Percentiles rank a stretch among this genome's conserved stretches.
These are phyloP conservation scores for Epizoanthus illoricatus DNA, from an alignment of 92 coral and sea anemone genomes.

Conservation along the genomic window DNA sequence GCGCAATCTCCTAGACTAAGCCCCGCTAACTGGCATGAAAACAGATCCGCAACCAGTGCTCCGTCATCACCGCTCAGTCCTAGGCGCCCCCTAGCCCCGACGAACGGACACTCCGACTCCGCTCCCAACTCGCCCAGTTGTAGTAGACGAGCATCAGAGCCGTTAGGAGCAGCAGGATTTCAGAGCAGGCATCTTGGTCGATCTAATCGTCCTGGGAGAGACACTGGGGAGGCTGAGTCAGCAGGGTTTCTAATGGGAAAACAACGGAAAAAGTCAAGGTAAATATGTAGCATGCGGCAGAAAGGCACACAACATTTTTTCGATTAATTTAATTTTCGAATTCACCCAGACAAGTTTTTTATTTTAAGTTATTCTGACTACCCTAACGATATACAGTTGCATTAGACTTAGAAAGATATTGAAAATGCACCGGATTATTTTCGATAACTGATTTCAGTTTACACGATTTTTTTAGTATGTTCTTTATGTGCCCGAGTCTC, in stretches of 20 bases:
- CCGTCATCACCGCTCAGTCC: constrained; percentile 19
- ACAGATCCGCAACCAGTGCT: constrained; percentile 10
- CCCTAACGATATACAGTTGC: no score
- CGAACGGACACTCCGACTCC: not conserved
- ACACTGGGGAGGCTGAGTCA: not conserved
- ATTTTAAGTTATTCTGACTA: no score
- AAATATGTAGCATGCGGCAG: not conserved
- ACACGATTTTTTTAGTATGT: no score
- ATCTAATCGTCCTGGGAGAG: not conserved
- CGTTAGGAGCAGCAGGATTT: constrained; percentile 18
- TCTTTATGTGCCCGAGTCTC: no score
- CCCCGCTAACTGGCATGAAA: not conserved
- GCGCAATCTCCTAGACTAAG: not conserved
- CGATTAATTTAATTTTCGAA: not conserved
- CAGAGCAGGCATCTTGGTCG: constrained; percentile 6
- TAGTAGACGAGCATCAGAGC: constrained; percentile 32
- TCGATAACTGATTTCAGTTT: no score
- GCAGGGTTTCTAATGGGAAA: not conserved
- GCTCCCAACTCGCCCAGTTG: constrained; percentile 20
- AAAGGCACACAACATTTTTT: no score
- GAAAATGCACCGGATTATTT: no score
- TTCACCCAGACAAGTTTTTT: not conserved
- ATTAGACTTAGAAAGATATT: no score
- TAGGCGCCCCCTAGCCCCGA: not conserved
- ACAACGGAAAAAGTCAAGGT: constrained; percentile 34